A percentile compares a stretch with the other conserved stretches of the same genome.
Conservation (phyloP, 2,797 vertebrate genomes). For the Glossophaga mutica region DNA sequence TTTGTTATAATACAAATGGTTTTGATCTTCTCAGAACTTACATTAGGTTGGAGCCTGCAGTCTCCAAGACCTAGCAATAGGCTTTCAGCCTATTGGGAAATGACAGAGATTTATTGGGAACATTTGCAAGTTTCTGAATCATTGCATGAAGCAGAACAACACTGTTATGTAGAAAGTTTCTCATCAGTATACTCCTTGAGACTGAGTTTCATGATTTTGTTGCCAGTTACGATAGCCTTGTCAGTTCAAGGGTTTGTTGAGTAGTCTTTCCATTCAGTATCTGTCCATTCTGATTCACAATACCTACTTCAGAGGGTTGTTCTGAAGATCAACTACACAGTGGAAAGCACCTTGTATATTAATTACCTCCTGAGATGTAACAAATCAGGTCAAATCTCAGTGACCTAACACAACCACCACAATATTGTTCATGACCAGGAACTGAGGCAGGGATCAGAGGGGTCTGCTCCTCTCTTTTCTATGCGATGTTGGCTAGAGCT, state of each 20-base stretch:
- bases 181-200: background rate
- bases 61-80: background rate
- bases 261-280: background rate
- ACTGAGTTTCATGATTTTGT: background rate
- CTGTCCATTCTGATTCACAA: background rate
- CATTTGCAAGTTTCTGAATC: constrained; percentile 11
- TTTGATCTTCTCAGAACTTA: constrained; percentile 50
- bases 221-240: background rate
- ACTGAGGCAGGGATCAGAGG: background rate
- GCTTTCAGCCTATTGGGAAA: constrained; percentile 27
- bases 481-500: background rate
- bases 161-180: background rate
- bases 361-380: background rate
- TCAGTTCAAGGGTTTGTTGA: background rate
- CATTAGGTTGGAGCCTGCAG: constrained; percentile 11
- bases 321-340: background rate
- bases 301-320: background rate
- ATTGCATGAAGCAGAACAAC: background rate
- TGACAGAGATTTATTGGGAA: constrained; percentile 8
- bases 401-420: background rate
- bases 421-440: background rate
- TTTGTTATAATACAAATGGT: constrained; percentile 42
- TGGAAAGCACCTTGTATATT: background rate
- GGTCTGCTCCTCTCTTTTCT: background rate
- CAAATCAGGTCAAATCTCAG: background rate